Evolutionary conservation across 2,888 invertebrate species (phyloP).

Genomic region (Scaptomyza polygonia): DNA sequence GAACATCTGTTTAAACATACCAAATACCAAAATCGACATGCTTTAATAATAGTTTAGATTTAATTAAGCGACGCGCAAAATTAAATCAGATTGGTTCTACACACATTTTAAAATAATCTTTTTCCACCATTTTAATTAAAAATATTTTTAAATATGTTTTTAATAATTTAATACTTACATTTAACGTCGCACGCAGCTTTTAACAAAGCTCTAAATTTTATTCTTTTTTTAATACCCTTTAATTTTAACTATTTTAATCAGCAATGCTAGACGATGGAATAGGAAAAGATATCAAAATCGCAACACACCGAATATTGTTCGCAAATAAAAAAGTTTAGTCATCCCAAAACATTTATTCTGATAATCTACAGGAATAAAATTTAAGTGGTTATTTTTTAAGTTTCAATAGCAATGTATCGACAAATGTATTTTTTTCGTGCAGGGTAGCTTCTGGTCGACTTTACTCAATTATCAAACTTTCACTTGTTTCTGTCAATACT

Average conservation of each 20-base stretch:
- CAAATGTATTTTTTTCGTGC: neutral
- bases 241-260: no score
- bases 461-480: neutral
- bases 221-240: no score
- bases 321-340: neutral
- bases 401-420: neutral
- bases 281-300: neutral
- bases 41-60: neutral
- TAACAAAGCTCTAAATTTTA: neutral
- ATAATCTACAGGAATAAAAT: neutral
- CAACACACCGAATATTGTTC: neutral
- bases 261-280: no score
- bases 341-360: neutral
- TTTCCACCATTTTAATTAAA: neutral
- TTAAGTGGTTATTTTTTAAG: no score
- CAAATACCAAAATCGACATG: conserved; percentile 9
- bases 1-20: no score
- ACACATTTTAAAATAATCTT: no score
- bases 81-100: neutral
- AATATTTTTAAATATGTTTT: neutral
- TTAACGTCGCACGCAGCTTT: neutral
- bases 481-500: conserved; percentile 4
- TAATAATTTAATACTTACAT: neutral
- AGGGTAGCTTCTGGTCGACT: neutral
- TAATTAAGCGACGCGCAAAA: neutral